A percentile compares a stretch with the other conserved stretches of the same genome.
Evolutionary conservation across 2,113 vertebrate species (phyloP).

Genomic region (Montifringilla adamsi): DNA sequence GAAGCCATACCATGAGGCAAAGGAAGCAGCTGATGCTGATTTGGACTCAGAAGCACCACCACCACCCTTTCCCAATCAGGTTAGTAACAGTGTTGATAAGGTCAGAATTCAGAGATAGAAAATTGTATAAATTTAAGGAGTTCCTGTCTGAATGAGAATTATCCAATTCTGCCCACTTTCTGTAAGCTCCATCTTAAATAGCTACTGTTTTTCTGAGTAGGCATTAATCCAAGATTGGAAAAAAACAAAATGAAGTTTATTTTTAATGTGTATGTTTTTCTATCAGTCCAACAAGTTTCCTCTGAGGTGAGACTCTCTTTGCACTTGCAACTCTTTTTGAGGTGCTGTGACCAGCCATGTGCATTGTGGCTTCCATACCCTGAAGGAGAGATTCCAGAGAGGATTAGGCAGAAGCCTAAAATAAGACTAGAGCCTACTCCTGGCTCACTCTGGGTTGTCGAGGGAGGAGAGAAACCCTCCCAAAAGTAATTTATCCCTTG

Average conservation of each 20-base stretch:
- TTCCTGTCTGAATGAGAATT: background rate
- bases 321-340: background rate
- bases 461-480: background rate
- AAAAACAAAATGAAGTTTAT: conserved; percentile 9
- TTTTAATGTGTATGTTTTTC: conserved; percentile 1
- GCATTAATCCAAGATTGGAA: background rate
- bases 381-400: background rate
- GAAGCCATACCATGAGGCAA: background rate
- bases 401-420: background rate
- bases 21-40: background rate
- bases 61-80: background rate
- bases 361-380: background rate
- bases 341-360: background rate
- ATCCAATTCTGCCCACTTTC: background rate
- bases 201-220: background rate
- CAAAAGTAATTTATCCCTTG: background rate
- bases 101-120: background rate
- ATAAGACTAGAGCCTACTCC: background rate
- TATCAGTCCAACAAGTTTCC: background rate
- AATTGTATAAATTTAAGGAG: background rate
- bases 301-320: background rate
- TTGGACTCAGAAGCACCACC: background rate
- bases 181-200: background rate
- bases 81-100: background rate
- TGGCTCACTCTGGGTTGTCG: background rate